Conservation (phyloP, 2,888 invertebrate species). For the Xestia sexstrigata region DNA sequence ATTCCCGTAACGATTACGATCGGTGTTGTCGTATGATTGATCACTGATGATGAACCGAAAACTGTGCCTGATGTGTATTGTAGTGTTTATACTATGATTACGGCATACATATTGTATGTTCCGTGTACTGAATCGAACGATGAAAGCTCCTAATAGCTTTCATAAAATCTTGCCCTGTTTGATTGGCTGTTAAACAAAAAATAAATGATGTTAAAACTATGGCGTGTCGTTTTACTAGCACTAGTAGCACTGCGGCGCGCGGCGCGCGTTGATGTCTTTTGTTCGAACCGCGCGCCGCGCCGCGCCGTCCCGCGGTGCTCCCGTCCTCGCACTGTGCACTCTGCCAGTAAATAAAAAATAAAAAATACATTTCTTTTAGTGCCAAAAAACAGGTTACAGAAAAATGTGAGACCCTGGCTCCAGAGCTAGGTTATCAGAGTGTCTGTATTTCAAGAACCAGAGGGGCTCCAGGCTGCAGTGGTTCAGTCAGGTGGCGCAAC, state of each 20-base stretch:
- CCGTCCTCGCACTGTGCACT: background rate
- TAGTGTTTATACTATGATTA: constrained; percentile 49
- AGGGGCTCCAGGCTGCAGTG: background rate
- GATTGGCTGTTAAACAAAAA: constrained; percentile 83
- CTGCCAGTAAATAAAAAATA: background rate
- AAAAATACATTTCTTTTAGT: background rate
- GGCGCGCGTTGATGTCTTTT: constrained; percentile 81
- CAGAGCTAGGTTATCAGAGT: too few species aligned
- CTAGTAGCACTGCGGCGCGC: constrained; percentile 26
- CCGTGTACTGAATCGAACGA: constrained; percentile 45
- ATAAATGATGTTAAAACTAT: constrained; percentile 72
- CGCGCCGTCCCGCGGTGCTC: too few species aligned
- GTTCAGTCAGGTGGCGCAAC: background rate
- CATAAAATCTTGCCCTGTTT: constrained; percentile 80
- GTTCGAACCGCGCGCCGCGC: constrained; percentile 41
- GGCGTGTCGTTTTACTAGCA: constrained; percentile 55
- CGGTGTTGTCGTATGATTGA: constrained; percentile 65
- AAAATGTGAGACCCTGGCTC: too few species aligned
- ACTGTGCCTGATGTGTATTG: constrained; percentile 50
- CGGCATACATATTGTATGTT: constrained; percentile 57
- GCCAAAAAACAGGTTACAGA: background rate
- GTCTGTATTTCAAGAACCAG: background rate
- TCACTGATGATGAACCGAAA: constrained; percentile 43
- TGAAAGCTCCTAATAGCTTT: constrained; percentile 54
- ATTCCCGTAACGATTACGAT: constrained; percentile 80